These are phyloP conservation scores for Halesus radiatus DNA, from an alignment of 1,140 invertebrate genomes.

Conservation along the genomic window DNA sequence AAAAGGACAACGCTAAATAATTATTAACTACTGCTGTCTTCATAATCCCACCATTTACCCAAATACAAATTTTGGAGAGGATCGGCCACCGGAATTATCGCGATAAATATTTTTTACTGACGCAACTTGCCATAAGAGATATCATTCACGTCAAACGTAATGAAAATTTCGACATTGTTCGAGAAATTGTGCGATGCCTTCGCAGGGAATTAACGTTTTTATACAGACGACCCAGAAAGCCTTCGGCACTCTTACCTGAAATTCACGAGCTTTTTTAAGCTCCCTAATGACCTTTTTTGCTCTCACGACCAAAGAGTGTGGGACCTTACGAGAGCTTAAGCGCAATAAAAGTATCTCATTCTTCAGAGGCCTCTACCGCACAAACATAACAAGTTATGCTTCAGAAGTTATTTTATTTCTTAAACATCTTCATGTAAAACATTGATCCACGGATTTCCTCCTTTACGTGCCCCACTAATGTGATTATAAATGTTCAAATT, in stretches of 20 bases:
- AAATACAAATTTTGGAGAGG: too few species aligned
- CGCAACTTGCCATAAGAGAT: background rate
- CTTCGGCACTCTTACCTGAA: conserved; percentile 20
- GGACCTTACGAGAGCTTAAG: conserved; percentile 8
- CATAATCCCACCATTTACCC: too few species aligned
- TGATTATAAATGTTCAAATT: too few species aligned
- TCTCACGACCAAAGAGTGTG: conserved; percentile 12
- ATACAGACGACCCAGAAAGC: conserved; percentile 2
- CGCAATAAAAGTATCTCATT: conserved; percentile 6
- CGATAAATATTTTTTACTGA: conserved; percentile 14
- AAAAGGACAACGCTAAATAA: too few species aligned
- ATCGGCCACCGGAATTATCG: background rate
- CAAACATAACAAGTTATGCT: too few species aligned
- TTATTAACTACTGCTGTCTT: too few species aligned
- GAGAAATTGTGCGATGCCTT: background rate
- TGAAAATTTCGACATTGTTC: conserved; percentile 29
- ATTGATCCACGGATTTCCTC: too few species aligned
- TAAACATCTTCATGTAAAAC: too few species aligned
- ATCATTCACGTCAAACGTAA: conserved; percentile 12
- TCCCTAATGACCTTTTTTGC: conserved; percentile 28
- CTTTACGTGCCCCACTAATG: too few species aligned
- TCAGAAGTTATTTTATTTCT: too few species aligned
- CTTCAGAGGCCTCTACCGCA: background rate
- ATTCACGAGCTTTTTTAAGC: conserved; percentile 25
- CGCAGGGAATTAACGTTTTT: background rate